Evolutionary conservation across 2,888 invertebrate species (phyloP).

Genomic region (Abscondita cerata): DNA sequence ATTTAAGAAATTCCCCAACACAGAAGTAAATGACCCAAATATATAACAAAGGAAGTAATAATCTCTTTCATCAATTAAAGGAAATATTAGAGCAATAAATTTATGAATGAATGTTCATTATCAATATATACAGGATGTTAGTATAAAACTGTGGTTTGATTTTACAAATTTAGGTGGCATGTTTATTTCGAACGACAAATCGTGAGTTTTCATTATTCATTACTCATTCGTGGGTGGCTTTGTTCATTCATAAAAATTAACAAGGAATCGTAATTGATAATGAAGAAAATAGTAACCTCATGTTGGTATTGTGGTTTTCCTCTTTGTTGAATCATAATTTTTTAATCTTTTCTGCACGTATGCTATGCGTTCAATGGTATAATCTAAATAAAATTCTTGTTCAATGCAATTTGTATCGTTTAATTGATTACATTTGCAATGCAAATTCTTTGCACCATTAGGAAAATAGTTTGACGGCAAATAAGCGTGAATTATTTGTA

Average conservation of each 20-base stretch:
- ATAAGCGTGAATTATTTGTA: background rate
- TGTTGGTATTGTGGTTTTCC: constrained; percentile 10
- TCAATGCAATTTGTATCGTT: constrained; percentile 17
- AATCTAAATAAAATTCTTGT: constrained; percentile 10
- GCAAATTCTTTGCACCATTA: constrained; percentile 19
- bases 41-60: constrained; percentile 2
- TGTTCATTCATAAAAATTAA: constrained; percentile 27
- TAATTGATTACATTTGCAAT: constrained; percentile 31
- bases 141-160: constrained; percentile 15
- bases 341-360: constrained; percentile 9
- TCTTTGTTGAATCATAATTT: constrained; percentile 7
- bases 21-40: constrained; percentile 10
- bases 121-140: constrained; percentile 19
- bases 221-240: constrained; percentile 32
- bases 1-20: too few species aligned
- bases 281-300: constrained; percentile 14
- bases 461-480: constrained; percentile 14
- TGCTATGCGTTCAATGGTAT: constrained; percentile 6
- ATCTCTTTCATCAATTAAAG: background rate
- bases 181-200: background rate
- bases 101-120: constrained; percentile 17
- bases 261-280: constrained; percentile 18
- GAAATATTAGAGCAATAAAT: constrained; percentile 15
- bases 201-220: constrained; percentile 9
- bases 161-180: constrained; percentile 9